Evolutionary conservation across 2,797 vertebrate genomes (phyloP), one percentile per base, ranked within the genome.

Genomic region (Gallinago stenura): DNA sequence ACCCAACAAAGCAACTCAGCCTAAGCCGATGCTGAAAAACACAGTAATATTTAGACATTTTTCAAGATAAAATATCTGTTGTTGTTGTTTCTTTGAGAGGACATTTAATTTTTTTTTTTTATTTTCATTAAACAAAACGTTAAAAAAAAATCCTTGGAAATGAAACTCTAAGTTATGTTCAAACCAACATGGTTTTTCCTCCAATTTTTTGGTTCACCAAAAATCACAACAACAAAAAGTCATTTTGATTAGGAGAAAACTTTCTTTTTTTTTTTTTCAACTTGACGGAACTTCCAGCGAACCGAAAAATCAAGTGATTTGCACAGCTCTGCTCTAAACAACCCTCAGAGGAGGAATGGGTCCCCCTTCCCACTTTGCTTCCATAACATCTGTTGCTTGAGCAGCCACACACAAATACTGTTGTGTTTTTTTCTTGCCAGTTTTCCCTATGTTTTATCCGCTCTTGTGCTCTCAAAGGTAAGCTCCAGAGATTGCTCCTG

Each of bases 301-400:
- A 96, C 94, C 5, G 2, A 96, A 95, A 95, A 96, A 89, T 85
- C 84, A 87, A 96, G n/a, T 87, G 90, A 91, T 95, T 94, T 89
- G 87, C 75, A 91, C 64, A 87, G 72, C 72, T 75, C 73, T 90
- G 54, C 64, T 93, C 93, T 88, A 86, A 96, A 93, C 87, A 93
- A 53, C 54, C 54, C 78, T 65, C 83, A 90, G 72, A 96, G 85
- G 82, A 96, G 35, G 46, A 73, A 85, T 41, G 66, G 73, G 37
- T 91, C 89, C 77, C 73, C 72, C 87, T 95, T 90, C 50, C 87
- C 66, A 58, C 61, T 91, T 78, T 28, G 8, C 89, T 88, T 88
- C 94, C 85, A 69, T 48, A 91, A 82, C 89, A 95, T 80, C 90
- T 96, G 89, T 73, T 95, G 66, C 69, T 66, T 94, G 77, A 94